These are phyloP conservation scores for Cryptomyrus ogoouensis DNA, from an alignment of 2,113 vertebrate species.

Conservation along the genomic window DNA sequence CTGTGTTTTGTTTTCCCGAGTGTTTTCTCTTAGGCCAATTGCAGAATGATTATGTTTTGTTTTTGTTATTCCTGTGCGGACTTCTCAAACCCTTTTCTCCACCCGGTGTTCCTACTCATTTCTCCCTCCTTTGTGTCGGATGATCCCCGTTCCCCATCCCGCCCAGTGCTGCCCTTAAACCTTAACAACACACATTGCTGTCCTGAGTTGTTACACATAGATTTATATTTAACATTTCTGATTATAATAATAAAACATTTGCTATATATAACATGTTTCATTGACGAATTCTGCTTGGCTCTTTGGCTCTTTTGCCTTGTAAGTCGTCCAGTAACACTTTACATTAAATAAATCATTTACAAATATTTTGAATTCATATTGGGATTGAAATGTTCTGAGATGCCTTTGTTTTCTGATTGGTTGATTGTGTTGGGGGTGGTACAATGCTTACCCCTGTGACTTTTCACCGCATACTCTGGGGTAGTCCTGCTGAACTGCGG, in stretches of 20 bases:
- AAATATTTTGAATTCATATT: not conserved
- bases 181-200: not conserved
- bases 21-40: not conserved
- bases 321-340: not conserved
- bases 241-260: not conserved
- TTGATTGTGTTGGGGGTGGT: not conserved
- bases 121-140: not conserved
- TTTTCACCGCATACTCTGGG: not conserved
- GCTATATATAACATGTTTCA: not conserved
- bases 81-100: not conserved
- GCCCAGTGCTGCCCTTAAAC: not conserved
- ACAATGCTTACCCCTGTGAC: not conserved
- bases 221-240: not conserved
- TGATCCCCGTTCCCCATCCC: not conserved
- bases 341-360: not conserved
- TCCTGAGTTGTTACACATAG: not conserved
- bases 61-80: not conserved
- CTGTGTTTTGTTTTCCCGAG: not conserved
- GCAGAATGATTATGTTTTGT: not conserved
- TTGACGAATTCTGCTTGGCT: not conserved
- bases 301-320: not conserved
- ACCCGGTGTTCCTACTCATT: not conserved
- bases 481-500: not conserved
- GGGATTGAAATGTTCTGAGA: not conserved
- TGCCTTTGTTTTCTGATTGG: not conserved